These are phyloP conservation scores for Melikaiella ostensackeni DNA, from an alignment of 2,888 invertebrate genomes.

Conservation along the genomic window DNA sequence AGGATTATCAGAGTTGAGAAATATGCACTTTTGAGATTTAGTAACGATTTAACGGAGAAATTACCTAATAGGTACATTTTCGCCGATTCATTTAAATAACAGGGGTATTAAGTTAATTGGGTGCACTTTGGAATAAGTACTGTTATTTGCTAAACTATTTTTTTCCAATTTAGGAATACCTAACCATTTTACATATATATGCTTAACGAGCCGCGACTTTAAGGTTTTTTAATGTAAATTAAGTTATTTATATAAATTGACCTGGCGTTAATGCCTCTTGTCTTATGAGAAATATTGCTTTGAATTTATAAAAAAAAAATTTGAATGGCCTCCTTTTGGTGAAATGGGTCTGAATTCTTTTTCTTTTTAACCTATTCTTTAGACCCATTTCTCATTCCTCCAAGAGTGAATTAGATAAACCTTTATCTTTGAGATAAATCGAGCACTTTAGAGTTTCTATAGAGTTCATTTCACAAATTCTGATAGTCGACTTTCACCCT, in stretches of 20 bases:
- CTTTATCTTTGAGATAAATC: not conserved
- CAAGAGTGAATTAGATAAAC: not conserved
- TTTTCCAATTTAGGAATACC: not conserved
- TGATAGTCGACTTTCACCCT: slow-evolving; percentile 5
- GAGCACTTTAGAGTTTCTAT: not conserved
- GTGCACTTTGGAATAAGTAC: not conserved
- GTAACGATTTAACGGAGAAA: not conserved
- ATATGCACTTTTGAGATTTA: not conserved
- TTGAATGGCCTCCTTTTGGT: not conserved
- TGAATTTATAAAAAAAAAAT: not conserved
- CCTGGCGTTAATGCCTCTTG: not conserved
- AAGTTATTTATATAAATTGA: not conserved
- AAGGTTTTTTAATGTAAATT: not conserved
- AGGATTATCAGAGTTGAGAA: slow-evolving; percentile 15
- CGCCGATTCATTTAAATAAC: not conserved
- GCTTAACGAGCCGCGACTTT: not conserved
- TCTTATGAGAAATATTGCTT: not conserved
- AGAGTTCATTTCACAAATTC: slow-evolving; percentile 1
- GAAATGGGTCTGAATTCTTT: not conserved
- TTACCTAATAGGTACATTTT: not conserved
- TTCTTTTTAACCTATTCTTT: not conserved
- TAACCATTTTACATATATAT: slow-evolving; percentile 4
- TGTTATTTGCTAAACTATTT: slow-evolving; percentile 15
- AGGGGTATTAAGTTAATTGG: not conserved
- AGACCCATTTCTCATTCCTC: not conserved